Evolutionary conservation across 2,113 vertebrate species (phyloP).

Genomic region (Vicugna pacos): DNA sequence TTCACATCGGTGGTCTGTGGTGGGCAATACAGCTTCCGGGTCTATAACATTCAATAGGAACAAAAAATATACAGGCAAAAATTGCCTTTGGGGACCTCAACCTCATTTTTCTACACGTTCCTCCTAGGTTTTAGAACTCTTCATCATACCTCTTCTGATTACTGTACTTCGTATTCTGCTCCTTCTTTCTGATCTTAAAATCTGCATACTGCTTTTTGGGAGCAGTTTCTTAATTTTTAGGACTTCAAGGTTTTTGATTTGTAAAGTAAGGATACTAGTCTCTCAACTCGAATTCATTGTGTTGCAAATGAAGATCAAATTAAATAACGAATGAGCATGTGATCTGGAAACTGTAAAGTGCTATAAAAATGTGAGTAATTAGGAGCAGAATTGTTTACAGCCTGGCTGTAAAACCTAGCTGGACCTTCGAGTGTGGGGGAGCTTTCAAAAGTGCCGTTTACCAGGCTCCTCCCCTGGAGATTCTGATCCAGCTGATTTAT

Average conservation of each 20-base stretch:
- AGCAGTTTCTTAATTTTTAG: neutral
- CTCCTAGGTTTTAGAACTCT: neutral
- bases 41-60: neutral
- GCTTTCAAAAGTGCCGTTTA: neutral
- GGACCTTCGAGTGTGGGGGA: neutral
- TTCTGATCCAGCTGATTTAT: neutral
- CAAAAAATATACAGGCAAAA: neutral
- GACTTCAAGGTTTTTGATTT: slow-evolving; percentile 9
- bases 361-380: neutral
- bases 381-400: neutral
- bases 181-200: neutral
- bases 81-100: neutral
- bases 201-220: neutral
- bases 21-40: neutral
- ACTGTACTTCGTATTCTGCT: neutral
- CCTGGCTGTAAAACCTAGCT: neutral
- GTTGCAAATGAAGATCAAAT: slow-evolving; percentile 33
- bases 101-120: neutral
- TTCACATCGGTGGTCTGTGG: neutral
- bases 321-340: neutral
- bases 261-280: neutral
- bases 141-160: neutral
- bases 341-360: neutral
- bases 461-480: neutral
- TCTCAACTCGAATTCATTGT: neutral